Conservation (phyloP, 2,888 invertebrate species). For the Antheraea assamensis region DNA sequence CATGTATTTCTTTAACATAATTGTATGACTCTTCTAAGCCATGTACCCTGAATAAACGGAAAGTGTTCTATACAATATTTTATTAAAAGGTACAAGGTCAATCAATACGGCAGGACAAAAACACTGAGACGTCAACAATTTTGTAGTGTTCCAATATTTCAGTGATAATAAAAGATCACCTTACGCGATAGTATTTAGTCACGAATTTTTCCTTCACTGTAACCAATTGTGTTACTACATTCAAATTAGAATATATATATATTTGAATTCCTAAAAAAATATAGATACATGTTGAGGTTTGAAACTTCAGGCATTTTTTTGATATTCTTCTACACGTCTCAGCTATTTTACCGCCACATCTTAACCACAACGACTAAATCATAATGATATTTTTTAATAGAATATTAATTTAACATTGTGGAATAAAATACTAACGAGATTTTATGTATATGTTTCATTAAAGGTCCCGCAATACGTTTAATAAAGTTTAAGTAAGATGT, state of each 20-base stretch:
- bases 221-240: neutral
- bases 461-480: conserved; percentile 67
- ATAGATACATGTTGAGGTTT: neutral
- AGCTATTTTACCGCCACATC: neutral
- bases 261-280: no score
- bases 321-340: neutral
- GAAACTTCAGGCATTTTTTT: neutral
- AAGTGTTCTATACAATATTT: neutral
- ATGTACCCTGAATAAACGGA: conserved; percentile 39
- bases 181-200: neutral
- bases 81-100: neutral
- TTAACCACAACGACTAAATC: neutral
- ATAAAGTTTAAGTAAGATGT: conserved; percentile 70
- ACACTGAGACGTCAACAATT: neutral
- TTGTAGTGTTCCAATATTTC: neutral
- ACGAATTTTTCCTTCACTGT: neutral
- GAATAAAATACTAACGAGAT: conserved; percentile 50
- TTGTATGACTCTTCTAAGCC: conserved; percentile 61
- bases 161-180: neutral
- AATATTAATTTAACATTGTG: neutral
- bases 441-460: conserved; percentile 69
- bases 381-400: neutral
- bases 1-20: conserved; percentile 65
- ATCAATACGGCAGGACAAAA: neutral
- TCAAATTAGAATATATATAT: neutral